A percentile compares a stretch with the other conserved stretches of the same genome.
phyloP scores from a whole-genome alignment of 2,113 vertebrate species.

The Diadophis punctatus region DNA sequence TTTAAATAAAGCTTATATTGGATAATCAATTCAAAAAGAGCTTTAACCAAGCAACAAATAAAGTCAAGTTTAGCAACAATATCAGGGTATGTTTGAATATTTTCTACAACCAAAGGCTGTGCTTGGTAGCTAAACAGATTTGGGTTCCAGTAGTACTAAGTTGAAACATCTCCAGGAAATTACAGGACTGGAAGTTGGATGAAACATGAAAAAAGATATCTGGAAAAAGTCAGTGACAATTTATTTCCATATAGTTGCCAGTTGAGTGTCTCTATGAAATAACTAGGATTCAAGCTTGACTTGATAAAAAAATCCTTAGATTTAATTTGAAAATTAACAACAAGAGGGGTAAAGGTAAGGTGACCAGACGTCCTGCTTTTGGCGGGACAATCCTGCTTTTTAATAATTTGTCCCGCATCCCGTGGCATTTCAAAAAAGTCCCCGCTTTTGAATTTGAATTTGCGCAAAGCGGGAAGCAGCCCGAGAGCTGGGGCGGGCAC shows the following conservation, averaged over 20 bases:
- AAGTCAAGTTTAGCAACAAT: not conserved
- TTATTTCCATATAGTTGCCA: not conserved
- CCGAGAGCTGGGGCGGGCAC: too few species aligned
- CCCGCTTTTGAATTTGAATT: too few species aligned
- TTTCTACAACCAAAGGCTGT: not conserved
- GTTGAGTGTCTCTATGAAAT: not conserved
- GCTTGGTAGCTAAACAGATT: not conserved
- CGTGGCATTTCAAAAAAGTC: too few species aligned
- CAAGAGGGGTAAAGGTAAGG: not conserved
- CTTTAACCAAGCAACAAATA: not conserved
- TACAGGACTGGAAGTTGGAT: not conserved
- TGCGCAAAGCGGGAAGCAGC: too few species aligned
- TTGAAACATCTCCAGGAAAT: not conserved
- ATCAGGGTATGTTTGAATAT: not conserved
- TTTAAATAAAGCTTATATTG: not conserved
- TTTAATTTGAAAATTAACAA: not conserved
- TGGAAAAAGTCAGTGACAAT: not conserved
- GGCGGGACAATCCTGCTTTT: too few species aligned
- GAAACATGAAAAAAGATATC: not conserved
- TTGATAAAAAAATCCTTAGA: not conserved
- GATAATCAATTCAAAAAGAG: not conserved
- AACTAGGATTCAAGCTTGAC: not conserved
- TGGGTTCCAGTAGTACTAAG: not conserved
- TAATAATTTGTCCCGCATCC: too few species aligned
- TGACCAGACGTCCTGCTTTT: too few species aligned